Conservation (phyloP, 2,797 vertebrate genomes). For the Gephyroberyx darwinii region DNA sequence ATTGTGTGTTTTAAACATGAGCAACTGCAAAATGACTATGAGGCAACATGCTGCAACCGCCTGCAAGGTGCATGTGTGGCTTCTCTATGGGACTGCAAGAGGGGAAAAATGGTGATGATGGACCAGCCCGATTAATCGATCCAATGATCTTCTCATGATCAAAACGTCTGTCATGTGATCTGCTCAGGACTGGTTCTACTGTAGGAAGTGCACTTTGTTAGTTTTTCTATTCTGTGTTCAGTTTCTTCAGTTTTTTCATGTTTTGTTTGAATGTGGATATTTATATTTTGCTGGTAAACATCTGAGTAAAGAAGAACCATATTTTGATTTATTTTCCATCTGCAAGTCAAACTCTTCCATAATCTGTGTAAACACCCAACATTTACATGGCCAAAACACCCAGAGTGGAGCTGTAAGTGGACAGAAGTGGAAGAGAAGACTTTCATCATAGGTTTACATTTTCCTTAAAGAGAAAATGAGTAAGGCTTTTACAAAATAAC, state of each 20-base stretch:
- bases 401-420: no score
- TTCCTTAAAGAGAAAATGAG: constrained; percentile 20
- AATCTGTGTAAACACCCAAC: no score
- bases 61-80: constrained; percentile 31
- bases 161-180: not conserved
- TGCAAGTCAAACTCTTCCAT: no score
- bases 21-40: constrained; percentile 58
- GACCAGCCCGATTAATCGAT: not conserved
- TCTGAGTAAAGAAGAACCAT: not conserved
- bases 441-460: constrained; percentile 12
- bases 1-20: constrained; percentile 72
- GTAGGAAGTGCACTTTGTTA: not conserved
- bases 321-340: no score
- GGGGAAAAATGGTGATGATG: constrained; percentile 17
- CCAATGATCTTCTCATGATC: not conserved
- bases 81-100: constrained; percentile 3
- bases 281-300: constrained; percentile 1
- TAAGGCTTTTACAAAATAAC: constrained; percentile 25
- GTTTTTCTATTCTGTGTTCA: not conserved
- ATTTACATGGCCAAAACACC: no score
- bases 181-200: not conserved
- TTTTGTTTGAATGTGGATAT: not conserved
- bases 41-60: constrained; percentile 69
- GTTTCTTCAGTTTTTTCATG: not conserved
- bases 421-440: no score